Evolutionary conservation across 2,888 invertebrate species (phyloP), one percentile per base, ranked within the genome.

Genomic region (Phragmatobia fuliginosa): DNA sequence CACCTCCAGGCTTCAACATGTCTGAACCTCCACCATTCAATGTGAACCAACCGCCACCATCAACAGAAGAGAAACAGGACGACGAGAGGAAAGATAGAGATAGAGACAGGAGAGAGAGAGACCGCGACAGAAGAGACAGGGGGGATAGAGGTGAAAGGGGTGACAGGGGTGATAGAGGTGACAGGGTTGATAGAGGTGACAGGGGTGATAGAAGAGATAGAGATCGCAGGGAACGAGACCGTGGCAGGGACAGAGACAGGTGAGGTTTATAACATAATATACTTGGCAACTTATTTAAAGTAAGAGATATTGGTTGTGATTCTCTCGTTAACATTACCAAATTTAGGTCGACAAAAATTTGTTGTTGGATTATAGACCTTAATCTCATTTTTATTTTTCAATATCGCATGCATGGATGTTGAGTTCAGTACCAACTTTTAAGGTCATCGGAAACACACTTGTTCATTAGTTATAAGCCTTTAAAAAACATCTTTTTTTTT

Each of bases 1-100:
- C 95, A 0, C 94, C 95, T 0, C 94, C 95, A 0, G 86, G 87
- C 0, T 93, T 92, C 88, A 90, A 88, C 79, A 77, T 86, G n/a
- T 78, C 88, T 0, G 87, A 90, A 41, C 90, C 88, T 3, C 90
- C 88, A 3, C 88, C 88, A 3, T 91, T 90, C 86, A 87, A 88
- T 82, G 77, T 80, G 25, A 80, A 79, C 18, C 91, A 90, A 65
- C 87, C 89, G 0, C 88, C 89, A 36, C 87, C 90, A 1, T 62
- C 67, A 18, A 62, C 62, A 6, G 88, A 87, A 3, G 88, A 89
- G 18, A 89, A 90, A 38, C 83, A 78, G 21, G 90, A 90, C 2
- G 91, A 90, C 2, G 87, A 89, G 2, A 79, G 83, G 87, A 81
- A 89, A 81, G 80, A 87, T 81, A 73, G 89, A 76, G 83, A 65